These are phyloP conservation scores for Caenorhabditis japonica DNA, from an alignment of 2,888 invertebrate species.

Conservation along the genomic window DNA sequence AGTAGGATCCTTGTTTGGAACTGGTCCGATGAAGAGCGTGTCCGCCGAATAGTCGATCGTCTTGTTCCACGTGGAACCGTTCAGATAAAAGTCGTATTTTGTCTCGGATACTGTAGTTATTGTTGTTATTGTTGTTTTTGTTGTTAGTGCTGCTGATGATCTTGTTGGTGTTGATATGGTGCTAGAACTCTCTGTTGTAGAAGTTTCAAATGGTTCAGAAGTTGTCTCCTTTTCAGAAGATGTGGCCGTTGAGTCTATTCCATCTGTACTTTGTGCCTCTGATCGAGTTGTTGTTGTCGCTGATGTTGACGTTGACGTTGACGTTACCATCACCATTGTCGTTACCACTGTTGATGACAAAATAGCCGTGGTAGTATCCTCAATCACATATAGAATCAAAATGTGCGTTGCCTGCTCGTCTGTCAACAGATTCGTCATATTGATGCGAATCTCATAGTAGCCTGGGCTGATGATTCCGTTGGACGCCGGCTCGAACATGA, in stretches of 20 bases:
- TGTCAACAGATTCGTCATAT: conserved; percentile 26
- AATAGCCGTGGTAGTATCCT: conserved; percentile 6
- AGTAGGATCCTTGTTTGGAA: conserved; percentile 21
- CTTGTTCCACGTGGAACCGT: conserved; percentile 15
- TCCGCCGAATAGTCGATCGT: conserved; percentile 17
- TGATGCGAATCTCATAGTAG: conserved; percentile 29
- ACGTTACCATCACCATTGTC: background rate
- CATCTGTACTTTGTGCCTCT: too few species aligned
- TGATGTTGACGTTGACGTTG: background rate
- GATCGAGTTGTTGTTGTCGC: background rate
- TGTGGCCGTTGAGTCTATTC: background rate
- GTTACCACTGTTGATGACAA: too few species aligned
- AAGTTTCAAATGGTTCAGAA: too few species aligned
- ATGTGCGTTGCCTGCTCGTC: conserved; percentile 14
- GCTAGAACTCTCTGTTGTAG: too few species aligned
- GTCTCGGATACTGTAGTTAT: background rate
- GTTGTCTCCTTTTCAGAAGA: background rate
- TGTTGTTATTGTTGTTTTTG: conserved; percentile 1
- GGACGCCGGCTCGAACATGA: conserved; percentile 1
- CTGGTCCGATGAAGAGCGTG: conserved; percentile 16
- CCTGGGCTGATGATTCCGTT: conserved; percentile 10
- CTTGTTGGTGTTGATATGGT: too few species aligned
- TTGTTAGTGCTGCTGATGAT: background rate
- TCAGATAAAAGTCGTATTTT: conserved; percentile 27
- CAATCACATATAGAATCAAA: conserved; percentile 25